Percentiles rank a stretch among this genome's conserved stretches.
Evolutionary conservation across 2,797 vertebrate genomes (phyloP).

Genomic region (Meda fulgida): DNA sequence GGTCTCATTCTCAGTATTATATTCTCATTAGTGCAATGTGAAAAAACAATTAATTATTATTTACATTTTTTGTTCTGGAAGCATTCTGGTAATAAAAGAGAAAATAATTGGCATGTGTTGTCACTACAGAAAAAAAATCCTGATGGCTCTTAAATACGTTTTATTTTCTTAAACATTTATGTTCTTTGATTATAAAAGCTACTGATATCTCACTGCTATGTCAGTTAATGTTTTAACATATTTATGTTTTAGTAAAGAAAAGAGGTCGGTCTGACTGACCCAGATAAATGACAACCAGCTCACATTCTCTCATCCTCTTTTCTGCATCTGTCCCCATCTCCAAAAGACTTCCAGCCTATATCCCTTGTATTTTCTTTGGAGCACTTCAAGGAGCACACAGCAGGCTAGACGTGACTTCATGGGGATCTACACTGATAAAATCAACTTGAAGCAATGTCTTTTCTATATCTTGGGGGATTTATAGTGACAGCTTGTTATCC

Average conservation of each 20-base stretch:
- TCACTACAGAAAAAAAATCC: not conserved
- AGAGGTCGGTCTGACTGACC: conserved; percentile 53
- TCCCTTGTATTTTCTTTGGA: conserved; percentile 33
- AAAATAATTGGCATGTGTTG: not conserved
- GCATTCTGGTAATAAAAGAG: not conserved
- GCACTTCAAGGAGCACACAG: conserved; percentile 26
- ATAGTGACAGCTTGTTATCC: conserved; percentile 27
- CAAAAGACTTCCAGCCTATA: conserved; percentile 40
- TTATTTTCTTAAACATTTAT: not conserved
- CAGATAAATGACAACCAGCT: conserved; percentile 62
- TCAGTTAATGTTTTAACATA: conserved; percentile 2
- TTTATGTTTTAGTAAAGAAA: conserved; percentile 43
- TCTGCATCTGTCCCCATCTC: conserved; percentile 49
- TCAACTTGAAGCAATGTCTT: conserved; percentile 27
- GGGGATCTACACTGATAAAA: not conserved
- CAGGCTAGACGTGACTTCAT: not conserved
- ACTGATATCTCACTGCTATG: conserved; percentile 3
- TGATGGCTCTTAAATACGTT: not conserved
- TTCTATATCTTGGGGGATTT: conserved; percentile 19
- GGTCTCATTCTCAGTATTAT: not conserved
- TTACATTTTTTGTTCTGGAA: not conserved
- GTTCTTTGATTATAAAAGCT: not conserved
- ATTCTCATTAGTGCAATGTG: not conserved
- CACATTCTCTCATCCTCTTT: conserved; percentile 36
- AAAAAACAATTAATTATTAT: not conserved